Percentiles rank a stretch among this genome's conserved stretches.
Evolutionary conservation across 2,113 vertebrate genomes (phyloP).

Genomic region (Muscicapa adusta): DNA sequence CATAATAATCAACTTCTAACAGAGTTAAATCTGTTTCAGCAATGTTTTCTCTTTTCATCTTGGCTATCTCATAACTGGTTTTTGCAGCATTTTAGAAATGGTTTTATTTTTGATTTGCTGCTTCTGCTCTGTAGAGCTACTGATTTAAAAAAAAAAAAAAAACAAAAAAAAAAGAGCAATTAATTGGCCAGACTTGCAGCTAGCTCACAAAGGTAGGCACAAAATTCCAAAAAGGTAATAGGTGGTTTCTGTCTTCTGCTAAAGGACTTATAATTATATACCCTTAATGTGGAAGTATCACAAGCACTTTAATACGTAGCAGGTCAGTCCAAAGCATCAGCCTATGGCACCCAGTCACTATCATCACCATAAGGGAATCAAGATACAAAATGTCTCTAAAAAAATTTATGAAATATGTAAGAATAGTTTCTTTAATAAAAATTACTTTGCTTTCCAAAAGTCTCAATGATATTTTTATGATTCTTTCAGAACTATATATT

Average conservation of each 20-base stretch:
- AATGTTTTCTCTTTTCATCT: not conserved
- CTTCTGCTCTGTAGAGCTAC: not conserved
- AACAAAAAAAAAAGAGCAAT: not conserved
- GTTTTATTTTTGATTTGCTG: not conserved
- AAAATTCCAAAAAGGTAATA: not conserved
- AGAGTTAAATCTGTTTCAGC: not conserved
- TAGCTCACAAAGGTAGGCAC: not conserved
- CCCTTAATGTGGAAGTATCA: not conserved
- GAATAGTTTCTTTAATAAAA: not conserved
- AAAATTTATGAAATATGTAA: not conserved
- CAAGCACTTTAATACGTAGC: not conserved
- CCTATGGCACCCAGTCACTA: not conserved
- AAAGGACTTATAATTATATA: not conserved
- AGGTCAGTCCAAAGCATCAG: not conserved
- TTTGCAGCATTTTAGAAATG: not conserved
- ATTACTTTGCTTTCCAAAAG: not conserved
- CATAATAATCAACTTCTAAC: not conserved
- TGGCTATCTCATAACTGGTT: not conserved
- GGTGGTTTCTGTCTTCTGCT: not conserved
- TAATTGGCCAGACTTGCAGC: not conserved
- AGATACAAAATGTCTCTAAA: not conserved
- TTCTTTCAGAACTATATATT: not conserved
- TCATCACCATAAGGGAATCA: fast-evolving
- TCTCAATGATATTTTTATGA: not conserved
- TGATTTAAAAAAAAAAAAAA: not conserved